A percentile compares a stretch with the other conserved stretches of the same genome.
These are phyloP conservation scores for Spodoptera littoralis DNA, from an alignment of 2,888 invertebrate genomes.

Conservation along the genomic window DNA sequence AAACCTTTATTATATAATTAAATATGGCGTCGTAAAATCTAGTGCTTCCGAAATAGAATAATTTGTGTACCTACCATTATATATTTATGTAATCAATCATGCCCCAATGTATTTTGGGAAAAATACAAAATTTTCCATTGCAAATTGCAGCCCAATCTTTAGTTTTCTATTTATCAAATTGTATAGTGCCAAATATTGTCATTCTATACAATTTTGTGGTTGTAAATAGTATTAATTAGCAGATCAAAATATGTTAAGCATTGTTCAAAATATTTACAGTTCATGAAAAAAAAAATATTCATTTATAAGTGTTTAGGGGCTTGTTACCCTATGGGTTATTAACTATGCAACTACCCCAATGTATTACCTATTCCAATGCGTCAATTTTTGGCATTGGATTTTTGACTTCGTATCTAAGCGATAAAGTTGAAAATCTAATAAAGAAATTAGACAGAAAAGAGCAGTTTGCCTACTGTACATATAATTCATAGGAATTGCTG, in stretches of 20 bases:
- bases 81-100: conserved; percentile 10
- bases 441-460: too few species aligned
- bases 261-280: conserved; percentile 5
- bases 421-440: too few species aligned
- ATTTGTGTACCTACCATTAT: conserved; percentile 18
- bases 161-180: conserved; percentile 52
- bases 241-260: conserved; percentile 10
- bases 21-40: conserved; percentile 48
- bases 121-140: conserved; percentile 9
- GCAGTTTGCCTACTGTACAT: conserved; percentile 8
- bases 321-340: not conserved
- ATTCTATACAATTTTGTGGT: conserved; percentile 55
- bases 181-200: conserved; percentile 66
- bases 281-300: not conserved
- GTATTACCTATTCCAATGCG: too few species aligned
- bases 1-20: conserved; percentile 35
- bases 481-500: conserved; percentile 12
- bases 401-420: too few species aligned
- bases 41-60: conserved; percentile 56
- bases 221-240: conserved; percentile 26
- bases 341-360: conserved; percentile 4
- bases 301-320: not conserved
- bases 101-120: conserved; percentile 14
- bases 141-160: conserved; percentile 1
- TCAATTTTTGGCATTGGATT: too few species aligned